Base-by-base conservation (phyloP, 1,140 invertebrate genomes). In the Vanessa atalanta region DNA sequence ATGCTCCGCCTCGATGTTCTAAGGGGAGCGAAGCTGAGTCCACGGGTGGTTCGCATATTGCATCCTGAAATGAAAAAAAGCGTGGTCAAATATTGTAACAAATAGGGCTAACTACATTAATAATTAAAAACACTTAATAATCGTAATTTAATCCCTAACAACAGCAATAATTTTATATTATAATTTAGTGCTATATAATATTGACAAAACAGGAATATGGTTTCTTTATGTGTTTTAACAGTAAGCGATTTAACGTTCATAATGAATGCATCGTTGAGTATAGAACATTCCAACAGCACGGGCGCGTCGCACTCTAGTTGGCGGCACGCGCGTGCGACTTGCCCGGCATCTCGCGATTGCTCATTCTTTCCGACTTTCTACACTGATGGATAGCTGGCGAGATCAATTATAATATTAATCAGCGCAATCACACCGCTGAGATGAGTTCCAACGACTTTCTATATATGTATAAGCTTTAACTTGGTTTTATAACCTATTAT, bases 11-110 rank as follows among this genome's bases (percentile, higher is more conserved):
- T 87, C 96, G 94, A 89, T 97, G 97, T 91, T 97, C 96, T 77
- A 96, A 86, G 12, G 96, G 96, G 75, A 97, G 86, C 11, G 96
- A 95, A 16, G 96, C 96, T 77, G 96, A 97, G 85, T 97, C 96
- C 75, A 96, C 93, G 65, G 96, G 96, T 70, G 95, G 95, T 80
- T 97, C 96, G 87, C 95, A 95, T 86, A 93, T 93, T 83, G 95
- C 95, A 89, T 95, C 94, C 96, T 97, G 94, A 51, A 93, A 94
- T 84, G 75, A 82, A 14, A 87, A 85, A 77, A 66, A 72, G 12
- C 60, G 26, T 15, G 12, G 37, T 43, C 37, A 43, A 43, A 43
- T 11, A 9, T 43, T 43, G 37, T 43, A 43, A 43, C 7, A 11
- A 43, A 43, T 9, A 37, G 20, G 20, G 20, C 20, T 20, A 20